phyloP scores from a whole-genome alignment of 1,140 invertebrate genomes.

The Sinella curviseta region DNA sequence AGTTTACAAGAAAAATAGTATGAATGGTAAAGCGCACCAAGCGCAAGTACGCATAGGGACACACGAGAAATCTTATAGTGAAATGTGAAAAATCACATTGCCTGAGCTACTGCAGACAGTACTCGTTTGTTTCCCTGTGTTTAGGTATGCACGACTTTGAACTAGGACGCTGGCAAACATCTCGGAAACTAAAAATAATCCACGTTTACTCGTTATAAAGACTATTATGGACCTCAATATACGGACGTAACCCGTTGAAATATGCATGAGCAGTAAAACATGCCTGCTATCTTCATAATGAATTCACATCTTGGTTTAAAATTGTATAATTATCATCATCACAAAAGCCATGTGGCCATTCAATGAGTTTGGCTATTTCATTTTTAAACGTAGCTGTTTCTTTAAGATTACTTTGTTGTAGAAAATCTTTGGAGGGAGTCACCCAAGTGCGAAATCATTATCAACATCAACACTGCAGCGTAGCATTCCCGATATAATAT shows the following conservation, averaged over 20 bases:
- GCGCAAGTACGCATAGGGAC: too few species aligned
- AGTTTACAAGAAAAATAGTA: background rate
- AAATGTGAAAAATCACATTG: background rate
- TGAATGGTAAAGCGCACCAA: too few species aligned
- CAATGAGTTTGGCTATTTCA: background rate
- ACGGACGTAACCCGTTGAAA: background rate
- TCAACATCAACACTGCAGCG: too few species aligned
- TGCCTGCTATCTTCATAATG: background rate
- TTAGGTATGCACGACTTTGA: background rate
- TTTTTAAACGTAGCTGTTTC: background rate
- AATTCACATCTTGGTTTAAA: background rate
- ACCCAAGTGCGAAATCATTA: too few species aligned
- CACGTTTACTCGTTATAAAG: background rate
- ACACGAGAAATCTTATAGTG: too few species aligned
- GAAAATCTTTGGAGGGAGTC: background rate
- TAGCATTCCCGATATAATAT: too few species aligned
- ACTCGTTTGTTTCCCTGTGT: background rate
- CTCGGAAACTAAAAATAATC: conserved; percentile 48
- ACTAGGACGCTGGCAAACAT: conserved; percentile 48
- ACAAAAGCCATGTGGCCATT: background rate
- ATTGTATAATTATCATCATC: background rate
- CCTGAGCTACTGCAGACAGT: too few species aligned
- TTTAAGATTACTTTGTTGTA: background rate
- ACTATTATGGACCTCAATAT: too few species aligned
- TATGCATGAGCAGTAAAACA: background rate